These are phyloP conservation scores for Thripadectes ignobilis DNA, from an alignment of 2,797 vertebrate species.

Conservation along the genomic window DNA sequence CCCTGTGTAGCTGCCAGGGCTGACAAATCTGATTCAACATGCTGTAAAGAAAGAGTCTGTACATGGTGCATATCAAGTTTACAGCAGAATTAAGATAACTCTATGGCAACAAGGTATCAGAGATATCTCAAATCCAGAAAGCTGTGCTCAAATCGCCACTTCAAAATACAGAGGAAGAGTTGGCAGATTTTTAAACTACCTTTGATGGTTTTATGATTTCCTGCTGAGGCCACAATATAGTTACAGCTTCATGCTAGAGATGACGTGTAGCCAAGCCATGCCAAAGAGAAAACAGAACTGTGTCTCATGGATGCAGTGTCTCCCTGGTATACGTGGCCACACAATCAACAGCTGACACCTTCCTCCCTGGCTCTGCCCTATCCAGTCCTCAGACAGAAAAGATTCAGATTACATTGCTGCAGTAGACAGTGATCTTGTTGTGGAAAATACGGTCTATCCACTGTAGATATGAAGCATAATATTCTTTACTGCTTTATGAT, in stretches of 20 bases:
- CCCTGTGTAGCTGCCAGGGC: background rate
- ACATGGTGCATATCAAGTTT: background rate
- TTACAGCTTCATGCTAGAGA: background rate
- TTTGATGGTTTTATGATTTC: background rate
- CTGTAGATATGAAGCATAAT: background rate
- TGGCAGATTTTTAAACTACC: background rate
- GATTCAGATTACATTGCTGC: background rate
- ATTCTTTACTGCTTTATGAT: background rate
- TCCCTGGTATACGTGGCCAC: background rate
- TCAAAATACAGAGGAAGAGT: background rate
- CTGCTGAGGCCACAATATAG: background rate
- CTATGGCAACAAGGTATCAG: background rate
- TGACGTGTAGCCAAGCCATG: background rate
- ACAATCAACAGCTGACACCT: background rate
- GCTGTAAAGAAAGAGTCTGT: background rate
- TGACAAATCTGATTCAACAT: background rate
- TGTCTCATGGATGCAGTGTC: background rate
- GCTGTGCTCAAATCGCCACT: background rate
- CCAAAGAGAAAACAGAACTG: background rate
- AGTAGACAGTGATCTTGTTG: background rate
- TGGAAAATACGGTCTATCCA: background rate
- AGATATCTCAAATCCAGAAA: background rate
- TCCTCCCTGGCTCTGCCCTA: background rate
- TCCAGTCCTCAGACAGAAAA: background rate
- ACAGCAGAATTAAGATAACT: background rate